Conservation (phyloP, 2,113 vertebrate genomes). For the Naja naja region DNA sequence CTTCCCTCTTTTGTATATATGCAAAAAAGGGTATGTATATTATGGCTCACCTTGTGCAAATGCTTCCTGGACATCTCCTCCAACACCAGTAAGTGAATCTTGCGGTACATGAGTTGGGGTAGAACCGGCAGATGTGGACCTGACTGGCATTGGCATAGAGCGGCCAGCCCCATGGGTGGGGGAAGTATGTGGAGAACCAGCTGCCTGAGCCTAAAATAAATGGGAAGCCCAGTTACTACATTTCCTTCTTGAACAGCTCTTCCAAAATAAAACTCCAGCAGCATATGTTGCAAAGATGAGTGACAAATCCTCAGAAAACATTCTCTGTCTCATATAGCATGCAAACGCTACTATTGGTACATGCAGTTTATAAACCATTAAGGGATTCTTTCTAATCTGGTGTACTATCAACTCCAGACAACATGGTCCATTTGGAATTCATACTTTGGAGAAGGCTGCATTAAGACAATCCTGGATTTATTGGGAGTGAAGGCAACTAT, state of each 20-base stretch:
- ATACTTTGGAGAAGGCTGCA: background rate
- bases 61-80: slow-evolving; percentile 86
- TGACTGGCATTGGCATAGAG: slow-evolving; percentile 87
- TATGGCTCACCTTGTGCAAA: slow-evolving; percentile 83
- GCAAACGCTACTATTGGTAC: background rate
- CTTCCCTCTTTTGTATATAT: background rate
- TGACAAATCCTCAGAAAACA: background rate
- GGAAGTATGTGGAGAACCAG: slow-evolving; percentile 85
- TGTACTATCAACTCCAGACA: background rate
- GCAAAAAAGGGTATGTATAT: fast-evolving
- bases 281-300: background rate
- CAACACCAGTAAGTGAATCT: slow-evolving; percentile 81
- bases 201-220: slow-evolving; percentile 78
- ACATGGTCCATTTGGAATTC: background rate
- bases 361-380: background rate
- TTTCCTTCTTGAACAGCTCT: background rate
- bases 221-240: slow-evolving; percentile 15
- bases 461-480: background rate
- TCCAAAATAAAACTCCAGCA: background rate
- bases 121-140: slow-evolving; percentile 87
- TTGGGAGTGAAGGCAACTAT: background rate
- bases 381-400: background rate
- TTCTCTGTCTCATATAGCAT: background rate
- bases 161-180: slow-evolving; percentile 83
- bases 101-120: slow-evolving; percentile 86